Conservation (phyloP, 2,797 vertebrate genomes). For the Hylomyscus alleni region DNA sequence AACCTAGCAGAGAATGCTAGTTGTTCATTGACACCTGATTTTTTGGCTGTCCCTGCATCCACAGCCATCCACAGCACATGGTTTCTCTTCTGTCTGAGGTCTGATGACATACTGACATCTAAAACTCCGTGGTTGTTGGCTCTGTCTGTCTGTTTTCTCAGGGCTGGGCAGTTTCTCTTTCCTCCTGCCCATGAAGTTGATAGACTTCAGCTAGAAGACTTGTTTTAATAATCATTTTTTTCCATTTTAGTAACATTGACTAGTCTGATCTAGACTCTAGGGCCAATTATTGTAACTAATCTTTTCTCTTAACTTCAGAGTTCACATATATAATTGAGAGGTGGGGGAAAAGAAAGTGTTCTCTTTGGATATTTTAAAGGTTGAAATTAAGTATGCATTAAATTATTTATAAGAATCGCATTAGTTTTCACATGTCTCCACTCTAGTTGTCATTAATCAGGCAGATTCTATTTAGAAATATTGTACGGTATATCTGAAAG, state of each 20-base stretch:
- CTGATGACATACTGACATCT: neutral
- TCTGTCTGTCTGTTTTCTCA: neutral
- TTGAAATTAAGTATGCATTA: neutral
- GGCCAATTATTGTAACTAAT: neutral
- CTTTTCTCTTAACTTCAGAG: neutral
- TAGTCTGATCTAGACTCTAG: neutral
- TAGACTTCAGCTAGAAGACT: neutral
- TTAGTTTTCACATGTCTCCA: neutral
- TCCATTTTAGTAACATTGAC: neutral
- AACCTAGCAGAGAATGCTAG: neutral
- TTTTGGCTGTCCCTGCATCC: neutral
- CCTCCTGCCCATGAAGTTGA: rapidly evolving
- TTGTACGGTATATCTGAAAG: neutral
- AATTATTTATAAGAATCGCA: neutral
- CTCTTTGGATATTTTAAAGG: neutral
- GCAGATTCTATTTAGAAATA: neutral
- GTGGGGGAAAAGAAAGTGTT: neutral
- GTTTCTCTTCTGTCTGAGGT: neutral
- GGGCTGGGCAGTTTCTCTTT: neutral
- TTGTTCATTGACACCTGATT: neutral
- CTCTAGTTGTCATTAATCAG: neutral
- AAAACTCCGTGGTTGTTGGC: neutral
- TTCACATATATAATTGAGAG: neutral
- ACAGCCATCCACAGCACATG: neutral
- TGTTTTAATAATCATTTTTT: neutral